Evolutionary conservation across 2,797 vertebrate genomes (phyloP), one percentile per base, ranked within the genome.

Genomic region (Alosa sapidissima): DNA sequence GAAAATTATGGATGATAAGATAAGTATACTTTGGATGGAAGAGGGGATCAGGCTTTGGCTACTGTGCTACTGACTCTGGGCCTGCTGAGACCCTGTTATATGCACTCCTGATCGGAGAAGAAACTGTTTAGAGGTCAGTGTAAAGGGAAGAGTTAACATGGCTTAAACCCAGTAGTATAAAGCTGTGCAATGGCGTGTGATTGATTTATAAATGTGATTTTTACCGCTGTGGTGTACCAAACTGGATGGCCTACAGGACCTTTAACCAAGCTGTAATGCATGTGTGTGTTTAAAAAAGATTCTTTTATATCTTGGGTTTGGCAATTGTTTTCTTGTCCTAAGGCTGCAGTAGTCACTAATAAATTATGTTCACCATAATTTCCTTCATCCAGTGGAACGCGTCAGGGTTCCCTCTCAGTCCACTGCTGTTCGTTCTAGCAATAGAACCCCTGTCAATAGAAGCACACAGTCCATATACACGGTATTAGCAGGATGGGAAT

Each of bases 41-140:
- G 52, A 55, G 52, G 58, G 58, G n/a, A 9, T 24, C 19, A 21
- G 19, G 16, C 55, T 58, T 1, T 21, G 5, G 21, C 49, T 58
- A 19, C 55, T 55, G 55, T 62, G 58, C 41, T 41, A 21, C 58
- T 62, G 58, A 62, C 8, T 62, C 58, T 62, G n/a, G 58, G 3
- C 6, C 58, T 24, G 58, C n/a, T 62, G 21, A 9, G 21, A 58
- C 58, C 58, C 58, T 9, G 6, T 5, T 62, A 62, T 24, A n/a
- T 9, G n/a, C n/a, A 8, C n/a, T 24, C 58, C 58, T 10, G 58
- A 24, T 62, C 58, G 10, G 58, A 62, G 58, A 21, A 24, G 58
- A 24, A 62, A 9, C 58, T 24, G 58, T 58, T 58, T 58, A 5
- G 55, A 58, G 21, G 19, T 19, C 55, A 58, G 93, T 91, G 93